Evolutionary conservation across 2,888 invertebrate genomes (phyloP).

Genomic region (Tanytarsus gracilentus): DNA sequence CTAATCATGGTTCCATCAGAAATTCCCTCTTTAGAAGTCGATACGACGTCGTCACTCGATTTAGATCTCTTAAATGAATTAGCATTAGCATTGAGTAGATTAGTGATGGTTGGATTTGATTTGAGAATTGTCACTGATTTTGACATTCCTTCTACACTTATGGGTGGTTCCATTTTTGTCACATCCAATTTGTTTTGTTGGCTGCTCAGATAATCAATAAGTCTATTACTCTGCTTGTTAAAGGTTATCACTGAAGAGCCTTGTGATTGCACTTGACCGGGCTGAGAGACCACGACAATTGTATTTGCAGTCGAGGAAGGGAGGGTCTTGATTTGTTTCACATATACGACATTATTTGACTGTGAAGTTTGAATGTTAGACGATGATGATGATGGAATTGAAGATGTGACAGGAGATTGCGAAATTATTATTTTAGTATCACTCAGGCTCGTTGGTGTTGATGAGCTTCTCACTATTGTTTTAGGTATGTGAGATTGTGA

Average conservation of each 20-base stretch:
- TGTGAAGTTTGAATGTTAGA: constrained; percentile 7
- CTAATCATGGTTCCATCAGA: constrained; percentile 47
- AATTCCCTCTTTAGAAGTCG: constrained; percentile 47
- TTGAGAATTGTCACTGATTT: constrained; percentile 31
- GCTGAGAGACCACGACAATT: constrained; percentile 15
- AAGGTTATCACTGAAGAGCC: constrained; percentile 2
- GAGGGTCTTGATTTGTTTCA: constrained; percentile 18
- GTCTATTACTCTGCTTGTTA: constrained; percentile 8
- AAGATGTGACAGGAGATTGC: constrained; percentile 20
- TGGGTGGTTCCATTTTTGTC: constrained; percentile 30
- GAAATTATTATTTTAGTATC: constrained; percentile 18
- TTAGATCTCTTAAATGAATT: constrained; percentile 47
- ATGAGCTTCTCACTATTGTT: constrained; percentile 18
- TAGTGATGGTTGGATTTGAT: constrained; percentile 41
- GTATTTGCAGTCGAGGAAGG: not conserved
- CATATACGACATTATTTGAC: constrained; percentile 10
- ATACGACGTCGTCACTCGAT: constrained; percentile 47
- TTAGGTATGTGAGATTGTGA: not conserved
- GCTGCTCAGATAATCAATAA: constrained; percentile 21
- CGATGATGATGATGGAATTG: constrained; percentile 8
- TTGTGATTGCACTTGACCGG: constrained; percentile 6
- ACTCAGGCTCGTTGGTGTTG: constrained; percentile 5
- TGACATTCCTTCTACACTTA: constrained; percentile 42
- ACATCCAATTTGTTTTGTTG: constrained; percentile 1
- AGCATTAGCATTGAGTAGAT: constrained; percentile 46